A percentile compares a stretch with the other conserved stretches of the same genome.
phyloP scores from a whole-genome alignment of 2,113 vertebrate genomes.

The Miniopterus natalensis region DNA sequence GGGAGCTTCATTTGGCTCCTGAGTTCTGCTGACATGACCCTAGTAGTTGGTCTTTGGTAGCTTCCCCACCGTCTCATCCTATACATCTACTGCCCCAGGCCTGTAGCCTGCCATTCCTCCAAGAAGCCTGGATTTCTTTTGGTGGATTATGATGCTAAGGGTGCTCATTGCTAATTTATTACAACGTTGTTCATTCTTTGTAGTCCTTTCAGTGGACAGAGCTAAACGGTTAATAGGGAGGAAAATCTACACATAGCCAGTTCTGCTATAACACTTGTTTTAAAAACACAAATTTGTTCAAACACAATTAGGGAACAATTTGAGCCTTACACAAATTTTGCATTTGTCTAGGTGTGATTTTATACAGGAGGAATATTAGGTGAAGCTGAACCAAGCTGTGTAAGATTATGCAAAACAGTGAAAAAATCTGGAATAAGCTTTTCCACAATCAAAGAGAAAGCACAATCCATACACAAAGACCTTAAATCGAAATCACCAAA shows the following conservation, averaged over 20 bases:
- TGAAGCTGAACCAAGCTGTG: background rate
- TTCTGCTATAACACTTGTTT: slow-evolving; percentile 30
- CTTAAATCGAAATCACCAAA: background rate
- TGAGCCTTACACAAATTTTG: background rate
- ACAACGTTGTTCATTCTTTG: background rate
- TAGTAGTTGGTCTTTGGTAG: too few relatives aligned
- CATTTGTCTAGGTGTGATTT: background rate
- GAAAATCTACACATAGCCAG: background rate
- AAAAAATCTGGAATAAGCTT: background rate
- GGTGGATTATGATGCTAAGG: background rate
- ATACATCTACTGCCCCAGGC: background rate
- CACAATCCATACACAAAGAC: background rate
- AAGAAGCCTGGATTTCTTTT: background rate
- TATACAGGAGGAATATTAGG: background rate
- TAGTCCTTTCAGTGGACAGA: background rate
- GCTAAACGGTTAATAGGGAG: background rate
- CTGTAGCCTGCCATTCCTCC: background rate
- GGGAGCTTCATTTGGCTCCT: background rate
- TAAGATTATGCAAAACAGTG: background rate
- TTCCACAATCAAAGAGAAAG: slow-evolving; percentile 45
- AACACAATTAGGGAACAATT: background rate
- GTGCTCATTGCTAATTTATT: background rate
- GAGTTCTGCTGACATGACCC: background rate
- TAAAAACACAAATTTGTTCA: slow-evolving; percentile 39
- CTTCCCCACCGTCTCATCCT: background rate